A percentile compares a stretch with the other conserved stretches of the same genome.
Conservation (phyloP, 2,888 invertebrate species). For the Euplagia quadripunctaria region DNA sequence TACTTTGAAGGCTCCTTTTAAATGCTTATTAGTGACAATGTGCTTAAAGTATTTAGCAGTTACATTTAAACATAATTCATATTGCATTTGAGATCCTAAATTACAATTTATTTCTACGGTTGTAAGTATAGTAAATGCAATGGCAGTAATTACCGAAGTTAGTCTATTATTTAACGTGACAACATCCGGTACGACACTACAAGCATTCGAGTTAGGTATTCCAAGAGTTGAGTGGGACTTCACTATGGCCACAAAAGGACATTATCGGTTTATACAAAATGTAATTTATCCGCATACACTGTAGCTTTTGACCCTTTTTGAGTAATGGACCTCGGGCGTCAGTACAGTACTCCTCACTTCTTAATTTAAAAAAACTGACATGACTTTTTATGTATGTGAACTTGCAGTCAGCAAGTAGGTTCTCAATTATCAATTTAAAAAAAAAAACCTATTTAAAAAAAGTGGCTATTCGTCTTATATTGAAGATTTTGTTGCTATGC, state of each 20-base stretch:
- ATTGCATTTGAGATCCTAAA: conserved; percentile 43
- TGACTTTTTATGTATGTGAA: background rate
- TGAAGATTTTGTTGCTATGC: too few species aligned
- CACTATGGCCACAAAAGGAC: background rate
- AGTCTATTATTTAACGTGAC: background rate
- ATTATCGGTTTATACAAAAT: background rate
- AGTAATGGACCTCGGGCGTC: too few species aligned
- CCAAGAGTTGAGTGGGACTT: background rate
- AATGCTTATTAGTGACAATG: conserved; percentile 42
- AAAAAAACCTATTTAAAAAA: background rate
- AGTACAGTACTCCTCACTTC: too few species aligned
- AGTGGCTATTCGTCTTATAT: background rate
- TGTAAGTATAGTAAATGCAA: conserved; percentile 11
- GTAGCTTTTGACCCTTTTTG: too few species aligned
- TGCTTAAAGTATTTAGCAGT: conserved; percentile 25
- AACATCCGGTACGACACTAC: background rate
- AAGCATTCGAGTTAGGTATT: background rate
- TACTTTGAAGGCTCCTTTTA: conserved; percentile 33
- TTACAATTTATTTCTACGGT: conserved; percentile 9
- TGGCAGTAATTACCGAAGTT: background rate
- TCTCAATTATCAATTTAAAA: background rate
- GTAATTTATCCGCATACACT: background rate
- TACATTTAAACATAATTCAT: background rate
- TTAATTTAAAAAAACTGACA: too few species aligned
- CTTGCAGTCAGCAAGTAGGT: background rate